A percentile compares a stretch with the other conserved stretches of the same genome.
Conservation (phyloP, 1,140 invertebrate genomes). For the Odontomachus brunneus region DNA sequence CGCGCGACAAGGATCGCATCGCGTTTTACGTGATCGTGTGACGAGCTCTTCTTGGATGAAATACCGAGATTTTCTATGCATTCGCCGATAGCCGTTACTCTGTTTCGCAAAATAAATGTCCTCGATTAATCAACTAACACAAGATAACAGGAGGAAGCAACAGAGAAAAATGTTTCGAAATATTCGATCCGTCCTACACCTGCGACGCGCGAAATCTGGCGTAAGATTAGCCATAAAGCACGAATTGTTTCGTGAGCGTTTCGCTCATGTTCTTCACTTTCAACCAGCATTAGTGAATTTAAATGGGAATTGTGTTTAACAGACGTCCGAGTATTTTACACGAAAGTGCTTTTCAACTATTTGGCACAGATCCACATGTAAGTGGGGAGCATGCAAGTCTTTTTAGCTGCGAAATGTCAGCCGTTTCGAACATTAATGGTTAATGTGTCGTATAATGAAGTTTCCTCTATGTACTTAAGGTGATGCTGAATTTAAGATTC, state of each 20-base stretch:
- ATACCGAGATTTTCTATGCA: neutral
- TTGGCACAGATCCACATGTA: conserved; percentile 46
- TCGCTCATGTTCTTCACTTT: conserved; percentile 9
- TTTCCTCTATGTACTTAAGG: no score
- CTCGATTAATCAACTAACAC: neutral
- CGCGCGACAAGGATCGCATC: neutral
- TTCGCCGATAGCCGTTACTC: neutral
- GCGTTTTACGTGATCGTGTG: neutral
- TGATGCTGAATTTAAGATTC: no score
- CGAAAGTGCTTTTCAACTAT: conserved; percentile 56
- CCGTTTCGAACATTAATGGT: neutral
- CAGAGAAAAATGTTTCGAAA: no score
- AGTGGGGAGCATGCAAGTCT: conserved; percentile 51
- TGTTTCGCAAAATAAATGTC: conserved; percentile 1
- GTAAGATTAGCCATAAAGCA: no score
- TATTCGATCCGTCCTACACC: no score
- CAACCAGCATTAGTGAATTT: conserved; percentile 28
- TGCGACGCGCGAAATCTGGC: no score
- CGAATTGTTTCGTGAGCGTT: neutral
- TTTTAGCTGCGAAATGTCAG: conserved; percentile 21
- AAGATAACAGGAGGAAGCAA: no score
- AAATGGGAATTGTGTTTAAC: conserved; percentile 37
- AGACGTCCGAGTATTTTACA: conserved; percentile 33
- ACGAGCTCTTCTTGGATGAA: neutral
- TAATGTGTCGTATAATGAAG: conserved; percentile 16